Base-by-base conservation (phyloP, 1,140 invertebrate species). In the Drosophila asahinai region DNA sequence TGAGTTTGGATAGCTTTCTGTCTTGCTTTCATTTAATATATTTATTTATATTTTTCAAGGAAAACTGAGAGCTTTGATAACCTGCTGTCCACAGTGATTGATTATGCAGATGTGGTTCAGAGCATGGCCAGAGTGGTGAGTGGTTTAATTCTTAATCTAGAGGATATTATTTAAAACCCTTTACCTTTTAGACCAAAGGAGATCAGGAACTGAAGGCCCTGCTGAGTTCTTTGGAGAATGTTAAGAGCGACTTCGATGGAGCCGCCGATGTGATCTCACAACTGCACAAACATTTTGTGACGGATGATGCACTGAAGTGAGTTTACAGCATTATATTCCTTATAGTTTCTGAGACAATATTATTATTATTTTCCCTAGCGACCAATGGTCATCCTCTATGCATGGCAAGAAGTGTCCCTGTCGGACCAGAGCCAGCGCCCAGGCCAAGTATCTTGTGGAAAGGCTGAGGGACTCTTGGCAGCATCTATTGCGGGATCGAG, bases 391-490 rank as follows among this genome's bases (percentile, higher is more conserved):
- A 19, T 94, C 94, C 33, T 95, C 95, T n/a, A 95, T 95, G 72
- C 93, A 94, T 61, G 94, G 94, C 43, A 94, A 96, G 63, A 94
- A 94, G 52, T 97, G 96, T 92, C 96, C 96, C 5, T 94, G 94
- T 75, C 93, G 94, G 38, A 95, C 94, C 17, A 94, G 95, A 72
- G 95, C 97, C 19, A 95, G 96, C 61, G 95, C 95, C 60, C 95
- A 95, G 83, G 96, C 96, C 3, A 94, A 95, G 67, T 96, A 97
- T 36, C 94, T 97, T 54, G 96, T 97, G 1, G 96, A 96, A 57
- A 95, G 97, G 67, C 93, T 98, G 66, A 94, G 97, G 40, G 97
- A 98, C 81, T 97, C 97, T 1, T 98, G 98, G 97, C 97, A 98
- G 93, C 97, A 98, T 94, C 94, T 98, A 52, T 94, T 98, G 30